Conservation (phyloP, 2,888 invertebrate species). For the Hetaerina titia region DNA sequence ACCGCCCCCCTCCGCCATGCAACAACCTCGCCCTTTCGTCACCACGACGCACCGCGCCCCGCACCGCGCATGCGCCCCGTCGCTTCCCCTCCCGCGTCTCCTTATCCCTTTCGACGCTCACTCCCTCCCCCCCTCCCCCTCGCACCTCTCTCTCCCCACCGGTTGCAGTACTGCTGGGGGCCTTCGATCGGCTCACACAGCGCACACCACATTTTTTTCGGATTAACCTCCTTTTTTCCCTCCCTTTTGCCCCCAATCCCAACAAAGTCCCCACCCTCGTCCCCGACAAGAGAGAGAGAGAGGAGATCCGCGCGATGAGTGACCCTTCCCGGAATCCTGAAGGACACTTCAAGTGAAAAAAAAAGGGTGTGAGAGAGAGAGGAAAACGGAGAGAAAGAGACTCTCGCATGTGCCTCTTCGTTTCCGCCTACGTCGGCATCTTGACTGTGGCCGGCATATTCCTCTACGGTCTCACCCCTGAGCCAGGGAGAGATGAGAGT, state of each 20-base stretch:
- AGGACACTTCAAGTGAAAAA: not conserved
- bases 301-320: not conserved
- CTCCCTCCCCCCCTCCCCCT: not conserved
- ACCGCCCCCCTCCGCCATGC: not conserved
- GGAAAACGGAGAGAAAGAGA: not conserved
- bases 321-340: not conserved
- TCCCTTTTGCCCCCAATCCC: not conserved
- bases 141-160: not conserved
- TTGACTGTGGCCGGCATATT: not conserved
- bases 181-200: conserved; percentile 1
- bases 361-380: not conserved
- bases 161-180: not conserved
- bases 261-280: not conserved
- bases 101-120: too few relatives aligned
- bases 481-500: not conserved
- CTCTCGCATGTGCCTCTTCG: not conserved
- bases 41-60: not conserved
- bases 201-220: not conserved
- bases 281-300: not conserved
- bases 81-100: not conserved
- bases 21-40: not conserved
- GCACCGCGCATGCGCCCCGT: not conserved
- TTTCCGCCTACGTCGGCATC: not conserved
- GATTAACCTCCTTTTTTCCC: not conserved
- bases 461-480: not conserved